Percentiles rank a stretch among this genome's conserved stretches.
Evolutionary conservation across 1,140 invertebrate genomes (phyloP).

Genomic region (Drosophila saltans): DNA sequence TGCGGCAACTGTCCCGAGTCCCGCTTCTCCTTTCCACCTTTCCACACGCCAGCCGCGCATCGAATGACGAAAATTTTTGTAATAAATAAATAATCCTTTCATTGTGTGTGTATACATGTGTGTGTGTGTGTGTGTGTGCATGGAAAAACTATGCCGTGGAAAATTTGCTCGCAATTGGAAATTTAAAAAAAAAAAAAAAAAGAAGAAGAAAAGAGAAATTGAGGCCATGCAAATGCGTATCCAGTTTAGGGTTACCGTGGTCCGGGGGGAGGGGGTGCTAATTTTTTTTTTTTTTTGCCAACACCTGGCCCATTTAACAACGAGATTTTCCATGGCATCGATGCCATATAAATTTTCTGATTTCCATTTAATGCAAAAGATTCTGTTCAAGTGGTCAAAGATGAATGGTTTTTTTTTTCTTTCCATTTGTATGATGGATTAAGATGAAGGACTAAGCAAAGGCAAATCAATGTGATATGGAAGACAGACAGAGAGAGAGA

Average conservation of each 20-base stretch:
- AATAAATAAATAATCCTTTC: conserved; percentile 80
- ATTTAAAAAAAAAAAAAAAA: conserved; percentile 54
- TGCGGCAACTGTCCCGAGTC: conserved; percentile 50
- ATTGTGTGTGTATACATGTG: conserved; percentile 29
- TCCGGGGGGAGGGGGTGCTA: not conserved
- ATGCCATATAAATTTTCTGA: conserved; percentile 7
- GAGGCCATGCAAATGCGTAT: conserved; percentile 77
- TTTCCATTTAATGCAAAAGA: conserved; percentile 9
- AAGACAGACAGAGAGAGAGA: too few relatives aligned
- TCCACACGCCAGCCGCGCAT: conserved; percentile 73
- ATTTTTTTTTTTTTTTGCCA: conserved; percentile 20
- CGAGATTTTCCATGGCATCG: not conserved
- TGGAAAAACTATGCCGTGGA: conserved; percentile 61
- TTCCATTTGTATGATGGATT: too few relatives aligned
- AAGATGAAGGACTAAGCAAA: too few relatives aligned
- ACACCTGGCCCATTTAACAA: conserved; percentile 17
- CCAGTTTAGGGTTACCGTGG: conserved; percentile 48
- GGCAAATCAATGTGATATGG: too few relatives aligned
- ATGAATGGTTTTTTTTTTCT: not conserved
- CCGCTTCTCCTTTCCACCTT: conserved; percentile 59
- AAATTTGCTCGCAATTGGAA: conserved; percentile 79
- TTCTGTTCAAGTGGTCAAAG: conserved; percentile 7
- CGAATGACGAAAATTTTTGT: conserved; percentile 79
- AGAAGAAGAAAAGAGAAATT: conserved; percentile 58
- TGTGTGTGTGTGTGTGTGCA: conserved; percentile 41